phyloP scores from a whole-genome alignment of 1,140 invertebrate species.

The Drosophila punjabiensis region DNA sequence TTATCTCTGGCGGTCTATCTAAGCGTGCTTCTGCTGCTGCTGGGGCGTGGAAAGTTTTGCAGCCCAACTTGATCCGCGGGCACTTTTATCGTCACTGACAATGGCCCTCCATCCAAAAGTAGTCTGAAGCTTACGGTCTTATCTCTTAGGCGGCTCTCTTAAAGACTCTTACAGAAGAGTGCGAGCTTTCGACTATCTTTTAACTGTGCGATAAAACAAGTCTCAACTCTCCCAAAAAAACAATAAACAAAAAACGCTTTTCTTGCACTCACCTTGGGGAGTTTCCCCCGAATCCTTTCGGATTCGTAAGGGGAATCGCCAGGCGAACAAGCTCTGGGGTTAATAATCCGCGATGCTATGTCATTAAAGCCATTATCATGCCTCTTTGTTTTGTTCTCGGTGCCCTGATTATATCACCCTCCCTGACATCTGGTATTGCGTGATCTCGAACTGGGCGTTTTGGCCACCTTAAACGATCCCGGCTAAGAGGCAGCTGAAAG shows the following conservation, averaged over 20 bases:
- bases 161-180: slow-evolving; percentile 14
- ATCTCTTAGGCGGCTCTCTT: slow-evolving; percentile 30
- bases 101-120: slow-evolving; percentile 21
- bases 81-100: slow-evolving; percentile 49
- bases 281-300: slow-evolving; percentile 52
- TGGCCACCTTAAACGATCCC: slow-evolving; percentile 12
- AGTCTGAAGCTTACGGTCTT: slow-evolving; percentile 12
- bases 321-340: slow-evolving; percentile 6
- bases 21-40: slow-evolving; percentile 3
- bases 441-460: slow-evolving; percentile 22
- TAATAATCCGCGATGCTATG: slow-evolving; percentile 26
- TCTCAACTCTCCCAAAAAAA: slow-evolving; percentile 1
- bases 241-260: slow-evolving; percentile 15
- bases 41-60: slow-evolving; percentile 44
- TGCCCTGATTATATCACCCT: slow-evolving; percentile 48
- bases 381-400: slow-evolving; percentile 27
- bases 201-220: slow-evolving; percentile 7
- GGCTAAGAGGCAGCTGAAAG: slow-evolving; percentile 11
- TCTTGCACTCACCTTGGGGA: slow-evolving; percentile 34
- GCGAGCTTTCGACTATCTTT: slow-evolving; percentile 28
- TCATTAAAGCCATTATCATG: slow-evolving; percentile 32
- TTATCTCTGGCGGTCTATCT: slow-evolving; percentile 39
- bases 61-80: slow-evolving; percentile 38
- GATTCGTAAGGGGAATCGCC: slow-evolving; percentile 16
- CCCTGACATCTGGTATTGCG: slow-evolving; percentile 32